Percentiles rank a stretch among this genome's conserved stretches.
phyloP scores from a whole-genome alignment of 1,140 invertebrate species.

The Geopemphigus sp. region DNA sequence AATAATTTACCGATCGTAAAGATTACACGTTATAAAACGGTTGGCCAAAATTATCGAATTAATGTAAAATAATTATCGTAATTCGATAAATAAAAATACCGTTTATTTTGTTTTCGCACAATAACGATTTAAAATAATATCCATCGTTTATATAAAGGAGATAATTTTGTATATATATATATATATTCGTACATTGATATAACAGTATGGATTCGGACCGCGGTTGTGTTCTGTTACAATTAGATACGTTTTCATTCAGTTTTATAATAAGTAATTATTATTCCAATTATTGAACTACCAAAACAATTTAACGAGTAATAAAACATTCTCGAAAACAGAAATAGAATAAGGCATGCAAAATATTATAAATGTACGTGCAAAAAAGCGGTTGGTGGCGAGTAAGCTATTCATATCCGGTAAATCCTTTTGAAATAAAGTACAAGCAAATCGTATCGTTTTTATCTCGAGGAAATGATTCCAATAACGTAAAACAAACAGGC shows the following conservation, averaged over 20 bases:
- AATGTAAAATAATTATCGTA: too few species aligned
- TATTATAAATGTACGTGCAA: slow-evolving; percentile 22
- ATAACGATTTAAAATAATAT: too few species aligned
- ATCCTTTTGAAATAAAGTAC: not conserved
- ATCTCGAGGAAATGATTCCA: not conserved
- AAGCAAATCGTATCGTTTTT: slow-evolving; percentile 1
- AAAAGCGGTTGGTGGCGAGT: not conserved
- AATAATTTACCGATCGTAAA: too few species aligned
- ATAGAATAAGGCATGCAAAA: slow-evolving; percentile 13
- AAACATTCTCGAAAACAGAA: slow-evolving; percentile 6
- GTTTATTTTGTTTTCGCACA: too few species aligned
- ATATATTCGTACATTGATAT: not conserved
- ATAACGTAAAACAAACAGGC: not conserved
- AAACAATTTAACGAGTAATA: not conserved
- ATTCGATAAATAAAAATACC: too few species aligned
- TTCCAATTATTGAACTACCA: not conserved
- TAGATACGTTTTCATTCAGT: slow-evolving; percentile 7
- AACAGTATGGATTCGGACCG: not conserved
- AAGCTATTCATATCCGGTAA: not conserved
- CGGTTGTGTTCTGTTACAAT: slow-evolving; percentile 34
- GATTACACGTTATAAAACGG: too few species aligned
- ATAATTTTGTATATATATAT: too few species aligned
- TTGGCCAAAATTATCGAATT: too few species aligned
- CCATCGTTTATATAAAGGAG: too few species aligned
- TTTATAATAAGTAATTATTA: not conserved